Percentiles rank a stretch among this genome's conserved stretches.
Evolutionary conservation across 2,113 vertebrate genomes (phyloP).

Genomic region (Emydura subglobosa): DNA sequence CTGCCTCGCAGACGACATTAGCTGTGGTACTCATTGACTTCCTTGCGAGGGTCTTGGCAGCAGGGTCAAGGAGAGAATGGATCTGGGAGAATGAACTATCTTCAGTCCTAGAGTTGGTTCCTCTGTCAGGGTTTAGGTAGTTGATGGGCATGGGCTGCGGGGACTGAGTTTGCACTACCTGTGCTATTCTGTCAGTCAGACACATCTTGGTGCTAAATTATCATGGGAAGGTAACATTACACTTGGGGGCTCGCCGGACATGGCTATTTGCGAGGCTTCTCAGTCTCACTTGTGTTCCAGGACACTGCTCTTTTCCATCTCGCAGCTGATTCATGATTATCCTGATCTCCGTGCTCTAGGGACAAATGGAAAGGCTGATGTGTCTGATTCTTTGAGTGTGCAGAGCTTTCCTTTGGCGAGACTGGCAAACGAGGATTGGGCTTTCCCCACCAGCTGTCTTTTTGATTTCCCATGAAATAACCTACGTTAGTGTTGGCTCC

Average conservation of each 20-base stretch:
- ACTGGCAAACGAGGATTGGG: background rate
- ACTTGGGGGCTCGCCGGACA: background rate
- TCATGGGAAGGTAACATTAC: too few relatives aligned
- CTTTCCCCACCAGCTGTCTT: background rate
- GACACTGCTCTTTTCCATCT: too few relatives aligned
- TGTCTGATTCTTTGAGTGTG: accelerated
- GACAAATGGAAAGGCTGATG: background rate
- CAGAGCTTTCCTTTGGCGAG: background rate
- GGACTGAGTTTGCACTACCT: background rate
- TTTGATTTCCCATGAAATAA: background rate
- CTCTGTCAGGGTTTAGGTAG: background rate
- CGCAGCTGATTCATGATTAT: too few relatives aligned
- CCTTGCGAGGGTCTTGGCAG: background rate
- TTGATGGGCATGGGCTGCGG: background rate
- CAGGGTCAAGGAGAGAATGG: background rate
- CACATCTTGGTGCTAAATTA: background rate
- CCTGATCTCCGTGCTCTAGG: background rate
- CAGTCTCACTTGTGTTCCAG: background rate
- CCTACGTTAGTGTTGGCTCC: background rate
- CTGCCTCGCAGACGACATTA: background rate
- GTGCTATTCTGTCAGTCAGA: background rate
- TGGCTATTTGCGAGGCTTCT: background rate
- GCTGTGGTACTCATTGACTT: background rate
- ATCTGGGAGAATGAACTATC: background rate
- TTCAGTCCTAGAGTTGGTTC: background rate